Evolutionary conservation across 2,113 vertebrate species (phyloP).

Genomic region (Rhabdomys dilectus): DNA sequence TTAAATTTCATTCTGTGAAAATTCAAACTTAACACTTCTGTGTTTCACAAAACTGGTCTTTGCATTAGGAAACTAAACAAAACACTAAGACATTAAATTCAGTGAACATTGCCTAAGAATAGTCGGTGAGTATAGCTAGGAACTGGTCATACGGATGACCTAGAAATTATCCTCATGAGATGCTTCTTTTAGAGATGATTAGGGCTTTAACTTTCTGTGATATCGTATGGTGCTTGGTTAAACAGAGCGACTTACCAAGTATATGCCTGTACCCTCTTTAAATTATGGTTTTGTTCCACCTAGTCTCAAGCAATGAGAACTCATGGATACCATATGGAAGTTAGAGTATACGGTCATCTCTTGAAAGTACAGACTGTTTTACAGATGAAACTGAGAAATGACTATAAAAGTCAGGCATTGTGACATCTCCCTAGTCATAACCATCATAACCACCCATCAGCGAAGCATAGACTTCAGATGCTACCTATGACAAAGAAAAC

Average conservation of each 20-base stretch:
- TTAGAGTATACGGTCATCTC: neutral
- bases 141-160: neutral
- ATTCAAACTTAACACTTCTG: neutral
- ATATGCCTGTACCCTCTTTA: neutral
- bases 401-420: neutral
- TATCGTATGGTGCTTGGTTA: neutral
- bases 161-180: neutral
- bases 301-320: neutral
- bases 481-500: neutral
- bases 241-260: neutral
- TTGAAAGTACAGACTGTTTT: neutral
- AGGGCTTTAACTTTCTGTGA: neutral
- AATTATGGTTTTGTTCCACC: neutral
- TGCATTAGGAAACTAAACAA: slow-evolving; percentile 40
- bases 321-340: neutral
- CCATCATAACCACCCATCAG: neutral
- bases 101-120: neutral
- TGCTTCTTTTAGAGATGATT: neutral
- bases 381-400: neutral
- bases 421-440: neutral
- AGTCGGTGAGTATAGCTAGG: neutral
- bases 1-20: slow-evolving; percentile 28
- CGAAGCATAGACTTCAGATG: neutral
- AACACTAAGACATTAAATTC: neutral
- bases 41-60: neutral